These are phyloP conservation scores for Tokudaia tokunoshimensis DNA, from an alignment of 2,797 vertebrate species.

Conservation along the genomic window DNA sequence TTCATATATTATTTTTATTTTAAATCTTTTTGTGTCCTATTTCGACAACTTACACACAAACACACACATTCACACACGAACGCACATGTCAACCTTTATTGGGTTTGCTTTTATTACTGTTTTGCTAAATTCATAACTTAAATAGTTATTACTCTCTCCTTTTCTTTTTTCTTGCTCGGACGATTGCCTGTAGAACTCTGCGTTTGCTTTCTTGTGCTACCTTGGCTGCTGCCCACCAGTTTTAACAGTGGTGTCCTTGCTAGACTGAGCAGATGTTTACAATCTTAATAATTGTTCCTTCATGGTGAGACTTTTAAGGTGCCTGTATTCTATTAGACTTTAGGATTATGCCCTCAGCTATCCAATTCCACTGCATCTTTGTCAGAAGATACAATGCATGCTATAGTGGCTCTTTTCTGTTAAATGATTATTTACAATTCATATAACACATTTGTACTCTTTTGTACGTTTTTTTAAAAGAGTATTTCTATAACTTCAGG, in stretches of 20 bases:
- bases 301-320: background rate
- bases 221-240: background rate
- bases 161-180: background rate
- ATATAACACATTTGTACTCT: background rate
- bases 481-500: background rate
- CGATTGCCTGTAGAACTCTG: background rate
- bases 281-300: background rate
- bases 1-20: background rate
- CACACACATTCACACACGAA: background rate
- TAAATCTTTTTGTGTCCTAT: background rate
- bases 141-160: background rate
- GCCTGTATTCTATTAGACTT: background rate
- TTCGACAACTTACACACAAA: background rate
- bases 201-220: background rate
- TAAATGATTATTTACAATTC: background rate
- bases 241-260: background rate
- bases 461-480: background rate
- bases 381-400: background rate
- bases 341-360: background rate
- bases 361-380: background rate
- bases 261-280: background rate
- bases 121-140: background rate
- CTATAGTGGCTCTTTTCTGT: background rate
- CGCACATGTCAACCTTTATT: background rate
- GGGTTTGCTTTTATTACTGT: background rate